Base-by-base conservation (phyloP, 2,888 invertebrate species). In the Sphecodes monilicornis region DNA sequence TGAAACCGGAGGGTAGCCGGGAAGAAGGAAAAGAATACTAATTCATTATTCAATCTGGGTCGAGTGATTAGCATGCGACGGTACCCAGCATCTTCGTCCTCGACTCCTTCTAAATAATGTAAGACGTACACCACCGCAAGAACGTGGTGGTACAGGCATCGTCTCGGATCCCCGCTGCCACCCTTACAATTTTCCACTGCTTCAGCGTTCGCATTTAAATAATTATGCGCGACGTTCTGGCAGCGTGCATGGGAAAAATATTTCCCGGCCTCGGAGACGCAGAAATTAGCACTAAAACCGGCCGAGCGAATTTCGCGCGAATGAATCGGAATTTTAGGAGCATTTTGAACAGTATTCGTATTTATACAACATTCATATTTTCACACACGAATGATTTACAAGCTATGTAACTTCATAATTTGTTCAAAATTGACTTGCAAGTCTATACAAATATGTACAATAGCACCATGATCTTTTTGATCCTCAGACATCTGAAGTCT, bases 21-120 rank as follows among this genome's bases (percentile, higher is more conserved):
- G 89, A 90, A 90, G 90, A 92, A 93, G 91, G 95, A 93, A 95
- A 95, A 96, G 96, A 96, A 96, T 95, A 95, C 95, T 95, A 95
- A 96, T 96, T 96, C 96, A 96, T 96, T 96, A 96, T 96, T 96
- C 96, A 95, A 95, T 95, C 95, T 95, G 95, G 95, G 95, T 94
- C 95, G 95, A 95, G 95, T 96, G 96, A 96, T 96, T 96, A 96
- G 96, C 96, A 96, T 95, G 94, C 94, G 92, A 88, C 93, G 87
- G 89, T 90, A 92, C 90, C 82, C 91, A 90, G 91, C 90, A 89
- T 88, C 90, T 88, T 88, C 87, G 89, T 89, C 87, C 84, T 91
- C 85, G 87, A 89, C 89, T 92, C 89, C 92, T 91, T 92, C 93
- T 94, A 94, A 94, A 94, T 94, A 94, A 94, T 94, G 94, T 94